Conservation (phyloP, 2,888 invertebrate genomes). For the Smittia sp. region DNA sequence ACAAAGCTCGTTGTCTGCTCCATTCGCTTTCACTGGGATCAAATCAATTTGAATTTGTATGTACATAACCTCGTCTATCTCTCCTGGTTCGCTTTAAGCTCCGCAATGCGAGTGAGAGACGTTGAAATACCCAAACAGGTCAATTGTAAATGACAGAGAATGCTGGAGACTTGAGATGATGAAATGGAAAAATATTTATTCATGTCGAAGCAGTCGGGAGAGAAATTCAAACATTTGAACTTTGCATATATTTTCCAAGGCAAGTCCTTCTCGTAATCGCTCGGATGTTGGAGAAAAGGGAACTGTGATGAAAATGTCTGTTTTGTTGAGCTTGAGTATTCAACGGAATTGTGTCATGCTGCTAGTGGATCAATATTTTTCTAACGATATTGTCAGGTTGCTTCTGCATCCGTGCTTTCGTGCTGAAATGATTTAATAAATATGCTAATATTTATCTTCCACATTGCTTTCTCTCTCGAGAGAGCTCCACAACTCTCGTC, state of each 20-base stretch:
- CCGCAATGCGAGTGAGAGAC: no score
- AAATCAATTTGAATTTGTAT: slow-evolving; percentile 11
- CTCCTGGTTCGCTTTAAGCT: no score
- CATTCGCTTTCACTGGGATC: neutral
- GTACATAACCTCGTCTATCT: no score
- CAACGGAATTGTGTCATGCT: neutral
- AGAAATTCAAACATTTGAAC: neutral
- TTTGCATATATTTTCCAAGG: neutral
- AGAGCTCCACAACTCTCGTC: neutral
- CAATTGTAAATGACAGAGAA: slow-evolving; percentile 15
- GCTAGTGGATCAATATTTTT: slow-evolving; percentile 2
- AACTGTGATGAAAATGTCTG: no score
- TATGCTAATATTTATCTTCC: slow-evolving; percentile 20
- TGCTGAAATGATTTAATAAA: slow-evolving; percentile 20
- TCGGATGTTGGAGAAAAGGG: neutral
- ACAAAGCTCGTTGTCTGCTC: neutral
- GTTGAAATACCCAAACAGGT: slow-evolving; percentile 2
- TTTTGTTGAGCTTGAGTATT: neutral
- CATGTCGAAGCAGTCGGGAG: neutral
- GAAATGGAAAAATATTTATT: slow-evolving; percentile 21
- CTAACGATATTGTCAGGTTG: slow-evolving; percentile 7
- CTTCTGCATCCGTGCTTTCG: neutral
- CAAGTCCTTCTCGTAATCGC: neutral
- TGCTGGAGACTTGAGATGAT: slow-evolving; percentile 2
- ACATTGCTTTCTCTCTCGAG: no score